phyloP scores from a whole-genome alignment of 2,888 invertebrate species.

The Andrena hattorfiana region DNA sequence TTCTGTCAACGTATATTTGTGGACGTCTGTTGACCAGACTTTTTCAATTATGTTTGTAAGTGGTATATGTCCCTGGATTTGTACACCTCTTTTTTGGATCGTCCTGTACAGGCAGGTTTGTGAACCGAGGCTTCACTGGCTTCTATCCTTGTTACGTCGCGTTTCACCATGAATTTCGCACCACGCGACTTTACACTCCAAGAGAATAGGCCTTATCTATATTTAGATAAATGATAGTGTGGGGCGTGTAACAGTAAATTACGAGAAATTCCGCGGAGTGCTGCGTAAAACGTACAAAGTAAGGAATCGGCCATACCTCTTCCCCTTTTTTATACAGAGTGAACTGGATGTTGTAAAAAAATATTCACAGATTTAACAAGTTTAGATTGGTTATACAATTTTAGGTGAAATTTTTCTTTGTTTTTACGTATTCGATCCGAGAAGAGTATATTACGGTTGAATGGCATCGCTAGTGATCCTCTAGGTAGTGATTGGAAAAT shows the following conservation, averaged over 20 bases:
- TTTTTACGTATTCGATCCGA: too few species aligned
- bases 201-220: constrained; percentile 49
- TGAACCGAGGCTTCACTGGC: constrained; percentile 7
- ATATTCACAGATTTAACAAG: too few species aligned
- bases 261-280: constrained; percentile 20
- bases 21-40: too few species aligned
- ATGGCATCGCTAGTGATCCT: too few species aligned
- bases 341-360: neutral
- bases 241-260: constrained; percentile 41
- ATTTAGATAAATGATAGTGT: constrained; percentile 40
- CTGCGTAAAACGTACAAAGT: constrained; percentile 12
- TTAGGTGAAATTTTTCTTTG: too few species aligned
- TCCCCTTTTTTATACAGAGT: neutral
- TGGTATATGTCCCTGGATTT: neutral
- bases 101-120: constrained; percentile 4
- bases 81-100: neutral
- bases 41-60: neutral
- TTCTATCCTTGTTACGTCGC: constrained; percentile 36
- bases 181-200: constrained; percentile 18
- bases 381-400: too few species aligned
- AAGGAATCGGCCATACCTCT: neutral
- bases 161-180: constrained; percentile 42
- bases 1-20: too few species aligned
- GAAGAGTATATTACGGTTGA: too few species aligned
- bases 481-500: too few species aligned